Percentiles rank a stretch among this genome's conserved stretches.
Conservation (phyloP, 2,888 invertebrate genomes). For the Chloromyia formosa region DNA sequence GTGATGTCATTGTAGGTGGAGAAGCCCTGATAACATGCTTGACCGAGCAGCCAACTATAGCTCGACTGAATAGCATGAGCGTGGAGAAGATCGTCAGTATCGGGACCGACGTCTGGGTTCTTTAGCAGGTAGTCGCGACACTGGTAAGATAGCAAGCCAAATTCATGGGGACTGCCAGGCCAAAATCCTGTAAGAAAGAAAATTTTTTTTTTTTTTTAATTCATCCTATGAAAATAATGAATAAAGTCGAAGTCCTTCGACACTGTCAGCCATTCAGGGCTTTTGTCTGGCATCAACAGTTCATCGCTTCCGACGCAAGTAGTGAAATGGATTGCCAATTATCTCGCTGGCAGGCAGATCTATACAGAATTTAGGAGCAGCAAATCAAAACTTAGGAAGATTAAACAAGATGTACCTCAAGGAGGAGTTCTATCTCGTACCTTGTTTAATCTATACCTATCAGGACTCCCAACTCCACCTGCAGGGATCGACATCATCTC, state of each 20-base stretch:
- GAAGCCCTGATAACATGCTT: slow-evolving; percentile 88
- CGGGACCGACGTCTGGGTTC: slow-evolving; percentile 65
- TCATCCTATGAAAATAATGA: not conserved
- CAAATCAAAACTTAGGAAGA: too few relatives aligned
- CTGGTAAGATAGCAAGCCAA: slow-evolving; percentile 80
- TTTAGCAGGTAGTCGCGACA: slow-evolving; percentile 70
- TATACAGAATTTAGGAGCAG: too few relatives aligned
- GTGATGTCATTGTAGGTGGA: slow-evolving; percentile 89
- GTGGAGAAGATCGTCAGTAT: slow-evolving; percentile 72
- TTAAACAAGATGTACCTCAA: too few relatives aligned
- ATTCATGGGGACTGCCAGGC: slow-evolving; percentile 82
- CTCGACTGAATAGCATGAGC: slow-evolving; percentile 80
- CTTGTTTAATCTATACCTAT: too few relatives aligned
- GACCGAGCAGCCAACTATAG: slow-evolving; percentile 81
- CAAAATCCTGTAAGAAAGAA: slow-evolving; percentile 74
- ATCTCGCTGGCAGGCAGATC: too few relatives aligned
- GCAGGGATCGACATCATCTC: too few relatives aligned
- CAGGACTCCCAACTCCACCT: too few relatives aligned
- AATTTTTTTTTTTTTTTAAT: not conserved
- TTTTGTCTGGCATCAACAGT: too few relatives aligned
- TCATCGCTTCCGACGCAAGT: too few relatives aligned
- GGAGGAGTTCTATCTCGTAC: too few relatives aligned
- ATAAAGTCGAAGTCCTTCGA: not conserved
- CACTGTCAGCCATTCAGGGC: too few relatives aligned
- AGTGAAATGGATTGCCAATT: too few relatives aligned